phyloP scores from a whole-genome alignment of 2,797 vertebrate genomes.

The Manis pentadactyla region DNA sequence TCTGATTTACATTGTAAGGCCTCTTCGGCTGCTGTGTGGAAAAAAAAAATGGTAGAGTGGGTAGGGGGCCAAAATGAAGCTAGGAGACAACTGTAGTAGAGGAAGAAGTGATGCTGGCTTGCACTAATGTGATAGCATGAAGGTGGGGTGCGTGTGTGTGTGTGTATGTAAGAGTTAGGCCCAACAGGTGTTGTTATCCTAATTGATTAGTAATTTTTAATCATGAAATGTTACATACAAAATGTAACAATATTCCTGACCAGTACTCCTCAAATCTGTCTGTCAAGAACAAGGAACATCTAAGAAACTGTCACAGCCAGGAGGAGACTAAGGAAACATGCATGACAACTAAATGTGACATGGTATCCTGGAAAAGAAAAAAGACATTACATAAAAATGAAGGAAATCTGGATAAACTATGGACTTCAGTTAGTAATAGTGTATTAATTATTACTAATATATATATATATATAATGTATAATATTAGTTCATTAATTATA shows the following conservation, averaged over 20 bases:
- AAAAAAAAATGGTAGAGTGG: not conserved
- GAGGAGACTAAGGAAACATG: not conserved
- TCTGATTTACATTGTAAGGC: not conserved
- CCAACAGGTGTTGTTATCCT: not conserved
- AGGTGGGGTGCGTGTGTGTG: fast-evolving
- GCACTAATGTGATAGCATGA: not conserved
- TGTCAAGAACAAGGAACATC: not conserved
- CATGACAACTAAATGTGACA: not conserved
- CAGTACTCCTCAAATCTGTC: not conserved
- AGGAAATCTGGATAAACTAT: not conserved
- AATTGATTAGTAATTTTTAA: not conserved
- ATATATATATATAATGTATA: too few species aligned
- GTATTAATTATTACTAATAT: too few species aligned
- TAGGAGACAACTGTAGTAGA: not conserved
- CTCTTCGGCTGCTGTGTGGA: not conserved
- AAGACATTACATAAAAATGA: not conserved
- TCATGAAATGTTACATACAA: not conserved
- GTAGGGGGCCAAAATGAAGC: not conserved
- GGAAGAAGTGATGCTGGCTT: not conserved
- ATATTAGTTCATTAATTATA: not conserved
- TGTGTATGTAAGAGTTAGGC: not conserved
- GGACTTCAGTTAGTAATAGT: not conserved
- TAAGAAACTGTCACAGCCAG: not conserved
- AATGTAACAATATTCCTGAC: not conserved
- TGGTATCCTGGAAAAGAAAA: not conserved